phyloP scores from a whole-genome alignment of 2,113 vertebrate genomes.

The Eptesicus fuscus region DNA sequence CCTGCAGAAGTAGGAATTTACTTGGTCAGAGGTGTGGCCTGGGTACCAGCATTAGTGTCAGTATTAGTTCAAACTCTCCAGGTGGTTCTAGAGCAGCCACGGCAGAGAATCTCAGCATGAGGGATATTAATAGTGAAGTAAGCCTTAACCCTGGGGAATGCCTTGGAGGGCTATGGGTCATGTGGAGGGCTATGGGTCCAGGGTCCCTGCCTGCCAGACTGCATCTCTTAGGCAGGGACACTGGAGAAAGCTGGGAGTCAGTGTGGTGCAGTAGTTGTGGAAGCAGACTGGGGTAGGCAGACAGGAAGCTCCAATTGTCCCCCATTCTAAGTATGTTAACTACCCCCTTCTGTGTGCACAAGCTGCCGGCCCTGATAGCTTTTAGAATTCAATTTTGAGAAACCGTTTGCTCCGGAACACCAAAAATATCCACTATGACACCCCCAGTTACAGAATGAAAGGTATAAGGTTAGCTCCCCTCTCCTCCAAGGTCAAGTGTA shows the following conservation, averaged over 20 bases:
- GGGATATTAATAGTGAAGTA: neutral
- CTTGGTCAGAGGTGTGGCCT: neutral
- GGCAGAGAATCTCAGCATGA: neutral
- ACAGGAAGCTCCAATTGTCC: neutral
- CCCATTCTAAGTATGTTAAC: neutral
- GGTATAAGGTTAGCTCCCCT: neutral
- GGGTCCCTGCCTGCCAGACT: neutral
- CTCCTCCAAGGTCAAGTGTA: neutral
- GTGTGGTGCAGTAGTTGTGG: neutral
- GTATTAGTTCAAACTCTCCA: neutral
- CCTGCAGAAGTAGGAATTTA: neutral
- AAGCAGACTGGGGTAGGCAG: neutral
- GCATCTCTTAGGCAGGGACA: neutral
- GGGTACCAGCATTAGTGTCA: neutral
- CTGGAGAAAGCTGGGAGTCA: neutral
- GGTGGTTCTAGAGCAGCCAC: neutral
- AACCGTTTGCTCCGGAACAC: conserved; percentile 16
- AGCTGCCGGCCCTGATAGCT: neutral
- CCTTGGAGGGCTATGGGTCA: neutral
- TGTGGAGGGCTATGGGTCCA: neutral
- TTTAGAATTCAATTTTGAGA: conserved; percentile 42
- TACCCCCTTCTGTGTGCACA: neutral
- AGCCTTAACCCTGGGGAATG: neutral
- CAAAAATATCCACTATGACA: neutral
- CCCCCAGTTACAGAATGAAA: neutral